Evolutionary conservation across 2,113 vertebrate species (phyloP), one percentile per base, ranked within the genome.

Genomic region (Aegotheles bennettii): DNA sequence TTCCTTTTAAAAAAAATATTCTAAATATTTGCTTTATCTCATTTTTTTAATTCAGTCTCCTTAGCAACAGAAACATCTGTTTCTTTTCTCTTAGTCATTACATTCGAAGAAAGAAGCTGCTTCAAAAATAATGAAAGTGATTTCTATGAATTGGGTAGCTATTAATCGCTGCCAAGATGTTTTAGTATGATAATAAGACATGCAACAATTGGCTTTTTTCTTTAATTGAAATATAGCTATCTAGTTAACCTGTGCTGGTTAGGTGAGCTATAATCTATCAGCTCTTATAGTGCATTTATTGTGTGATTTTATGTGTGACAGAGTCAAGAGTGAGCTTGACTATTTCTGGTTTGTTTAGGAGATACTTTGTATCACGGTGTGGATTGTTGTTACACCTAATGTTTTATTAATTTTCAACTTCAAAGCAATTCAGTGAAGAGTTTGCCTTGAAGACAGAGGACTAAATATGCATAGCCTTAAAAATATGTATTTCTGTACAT

Each of bases 41-140:
- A 50, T 91, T 85, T 94, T 81, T 74, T 75, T 36, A 8, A 94
- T 94, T 96, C 68, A 33, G 87, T 98, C 94, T 97, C 98, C 97
- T 96, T 98, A 97, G 97, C 97, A 98, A 98, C 98, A 97, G 96
- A 97, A 97, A 97, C 97, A 98, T 98, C 97, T 98, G 98, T 97
- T 98, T 98, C 97, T 97, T 96, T 98, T 97, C 90, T 98, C 97
- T 97, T 97, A 97, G 96, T 97, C 97, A 97, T 97, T 98, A 96
- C 95, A 97, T 96, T 97, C 96, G 96, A 97, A 97, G 95, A 97
- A 97, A 97, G 95, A 96, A 97, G 93, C 96, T 97, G 96, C 95
- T 97, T 98, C 96, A 97, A 95, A 98, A 98, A 98, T 98, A 97
- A 98, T 97, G 97, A 96, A 97, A 96, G 95, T 94, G 89, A 90